phyloP scores from a whole-genome alignment of 2,888 invertebrate genomes.

The Drosophila eohydei region DNA sequence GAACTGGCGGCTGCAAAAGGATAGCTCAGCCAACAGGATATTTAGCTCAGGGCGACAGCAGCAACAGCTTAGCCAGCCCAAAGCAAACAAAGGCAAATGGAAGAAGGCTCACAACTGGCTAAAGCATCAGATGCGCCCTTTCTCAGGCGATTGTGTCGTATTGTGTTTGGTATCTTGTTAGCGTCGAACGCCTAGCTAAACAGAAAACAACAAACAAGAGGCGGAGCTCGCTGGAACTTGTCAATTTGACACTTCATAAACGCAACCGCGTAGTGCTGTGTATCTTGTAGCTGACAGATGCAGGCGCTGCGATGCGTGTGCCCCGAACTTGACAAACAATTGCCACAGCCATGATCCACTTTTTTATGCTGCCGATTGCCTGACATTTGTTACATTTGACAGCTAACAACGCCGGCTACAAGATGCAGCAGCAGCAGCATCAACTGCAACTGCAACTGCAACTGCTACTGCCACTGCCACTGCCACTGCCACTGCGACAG shows the following conservation, averaged over 20 bases:
- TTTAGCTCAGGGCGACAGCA: conserved; percentile 14
- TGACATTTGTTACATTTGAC: conserved; percentile 81
- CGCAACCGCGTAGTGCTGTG: conserved; percentile 43
- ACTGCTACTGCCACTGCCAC: conserved; percentile 22
- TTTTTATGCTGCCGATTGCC: conserved; percentile 57
- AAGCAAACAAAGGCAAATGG: conserved; percentile 59
- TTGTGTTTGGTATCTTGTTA: conserved; percentile 63
- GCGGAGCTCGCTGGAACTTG: conserved; percentile 59
- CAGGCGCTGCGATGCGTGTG: conserved; percentile 41
- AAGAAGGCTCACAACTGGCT: conserved; percentile 19
- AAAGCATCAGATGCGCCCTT: conserved; percentile 21
- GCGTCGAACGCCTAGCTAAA: conserved; percentile 49
- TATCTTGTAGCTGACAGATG: conserved; percentile 71
- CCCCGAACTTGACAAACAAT: conserved; percentile 77
- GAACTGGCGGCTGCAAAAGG: conserved; percentile 43
- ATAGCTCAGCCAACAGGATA: conserved; percentile 33
- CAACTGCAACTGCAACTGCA: conserved; percentile 16
- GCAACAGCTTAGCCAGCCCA: conserved; percentile 44
- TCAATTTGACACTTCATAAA: conserved; percentile 81
- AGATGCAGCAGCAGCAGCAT: conserved; percentile 61
- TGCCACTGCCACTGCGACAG: conserved; percentile 7
- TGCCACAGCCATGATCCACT: conserved; percentile 67
- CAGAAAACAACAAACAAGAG: conserved; percentile 34
- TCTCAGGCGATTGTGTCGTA: conserved; percentile 32
- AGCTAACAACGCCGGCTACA: conserved; percentile 76